These are phyloP conservation scores for Coenobita brevimanus DNA, from an alignment of 1,140 invertebrate species.

Conservation along the genomic window DNA sequence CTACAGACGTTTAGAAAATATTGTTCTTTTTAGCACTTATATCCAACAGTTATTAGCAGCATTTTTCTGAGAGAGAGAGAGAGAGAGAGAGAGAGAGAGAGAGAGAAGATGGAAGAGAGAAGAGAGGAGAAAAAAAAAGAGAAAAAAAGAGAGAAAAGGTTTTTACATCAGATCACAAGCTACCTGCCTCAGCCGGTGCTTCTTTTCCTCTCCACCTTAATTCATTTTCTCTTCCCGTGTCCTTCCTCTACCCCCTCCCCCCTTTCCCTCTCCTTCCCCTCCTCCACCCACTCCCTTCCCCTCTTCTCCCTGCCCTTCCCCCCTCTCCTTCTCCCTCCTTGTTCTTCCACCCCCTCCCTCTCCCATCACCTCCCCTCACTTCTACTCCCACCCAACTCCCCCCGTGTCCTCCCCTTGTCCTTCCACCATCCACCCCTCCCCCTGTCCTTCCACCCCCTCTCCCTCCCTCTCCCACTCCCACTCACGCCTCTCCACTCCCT, in stretches of 20 bases:
- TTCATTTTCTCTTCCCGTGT: not conserved
- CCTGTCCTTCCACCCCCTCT: not conserved
- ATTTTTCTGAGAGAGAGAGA: not conserved
- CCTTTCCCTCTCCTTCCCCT: not conserved
- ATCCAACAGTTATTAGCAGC: too few species aligned
- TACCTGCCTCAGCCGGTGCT: not conserved
- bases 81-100: not conserved
- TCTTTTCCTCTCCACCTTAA: not conserved
- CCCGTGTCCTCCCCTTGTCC: not conserved
- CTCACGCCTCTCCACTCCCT: too few species aligned
- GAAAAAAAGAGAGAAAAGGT: not conserved
- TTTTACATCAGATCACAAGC: not conserved
- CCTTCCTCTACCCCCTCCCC: not conserved
- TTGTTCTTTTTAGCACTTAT: too few species aligned
- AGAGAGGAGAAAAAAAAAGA: not conserved
- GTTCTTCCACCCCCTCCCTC: not conserved
- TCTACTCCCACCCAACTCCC: not conserved
- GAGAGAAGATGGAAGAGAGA: not conserved
- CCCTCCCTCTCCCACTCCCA: not conserved
- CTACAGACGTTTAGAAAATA: too few species aligned
- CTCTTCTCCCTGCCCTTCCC: not conserved
- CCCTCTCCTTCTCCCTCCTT: not conserved
- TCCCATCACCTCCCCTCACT: not conserved
- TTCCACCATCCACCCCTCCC: not conserved
- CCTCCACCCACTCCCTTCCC: not conserved